phyloP scores from a whole-genome alignment of 2,113 vertebrate genomes.

The Corythaeola cristata region DNA sequence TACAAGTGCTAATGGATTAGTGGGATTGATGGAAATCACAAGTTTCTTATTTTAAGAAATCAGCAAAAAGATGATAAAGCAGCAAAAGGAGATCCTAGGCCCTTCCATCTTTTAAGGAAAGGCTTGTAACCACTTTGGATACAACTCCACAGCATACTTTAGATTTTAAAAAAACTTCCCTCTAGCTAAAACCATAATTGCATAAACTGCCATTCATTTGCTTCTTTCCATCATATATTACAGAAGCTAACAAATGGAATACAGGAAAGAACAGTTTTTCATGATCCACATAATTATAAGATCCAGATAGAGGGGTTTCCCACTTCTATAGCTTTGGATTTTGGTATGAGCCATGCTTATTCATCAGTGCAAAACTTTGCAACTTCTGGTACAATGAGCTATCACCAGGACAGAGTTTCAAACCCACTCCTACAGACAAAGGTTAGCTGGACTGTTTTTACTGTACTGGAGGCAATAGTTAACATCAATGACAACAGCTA shows the following conservation, averaged over 20 bases:
- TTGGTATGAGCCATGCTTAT: background rate
- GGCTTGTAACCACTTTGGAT: background rate
- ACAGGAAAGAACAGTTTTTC: background rate
- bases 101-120: background rate
- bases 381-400: background rate
- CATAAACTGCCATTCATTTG: background rate
- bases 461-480: background rate
- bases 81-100: background rate
- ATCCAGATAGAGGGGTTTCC: background rate
- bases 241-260: background rate
- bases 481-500: background rate
- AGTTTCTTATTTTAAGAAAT: background rate
- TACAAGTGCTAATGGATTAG: background rate
- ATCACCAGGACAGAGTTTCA: background rate
- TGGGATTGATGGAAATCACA: background rate
- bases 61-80: background rate
- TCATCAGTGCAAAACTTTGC: background rate
- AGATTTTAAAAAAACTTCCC: background rate
- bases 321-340: background rate
- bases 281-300: background rate
- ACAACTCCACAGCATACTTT: background rate
- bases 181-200: background rate
- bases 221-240: background rate
- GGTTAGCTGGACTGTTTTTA: background rate
- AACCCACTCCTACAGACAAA: background rate